Base-by-base conservation (phyloP, 1,140 invertebrate species). In the Brachionus sp. region DNA sequence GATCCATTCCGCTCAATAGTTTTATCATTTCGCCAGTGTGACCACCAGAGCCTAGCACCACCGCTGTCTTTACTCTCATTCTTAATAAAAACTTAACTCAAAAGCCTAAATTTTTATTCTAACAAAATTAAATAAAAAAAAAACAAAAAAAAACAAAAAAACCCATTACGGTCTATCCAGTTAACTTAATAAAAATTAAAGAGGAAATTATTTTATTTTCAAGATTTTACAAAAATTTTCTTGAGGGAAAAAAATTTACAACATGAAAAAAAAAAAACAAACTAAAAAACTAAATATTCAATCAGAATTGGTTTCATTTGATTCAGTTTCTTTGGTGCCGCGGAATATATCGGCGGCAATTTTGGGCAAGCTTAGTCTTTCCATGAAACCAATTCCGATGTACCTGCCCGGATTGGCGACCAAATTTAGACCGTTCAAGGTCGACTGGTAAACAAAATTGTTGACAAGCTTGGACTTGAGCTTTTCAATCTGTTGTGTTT, bases 21-120 rank as follows among this genome's bases (percentile, higher is more conserved):
- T 91, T 89, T 53, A 96, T 86, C 91, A 97, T 94, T 91, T 98
- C 95, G 35, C 93, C 92, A 3, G 95, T 97, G 87, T 98, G 95
- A 10, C 93, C 93, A 62, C 77, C 77, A n/a, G 77, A 80, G 37
- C 77, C 77, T 23, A 80, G 16, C 7, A 80, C 77, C 25, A 80
- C 53, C n/a, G 75, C 77, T 57, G 77, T 80, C 37, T 62, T 62
- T 16, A 62, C 25, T 3, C 25, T 62, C 37, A 62, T 62, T 37
- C 37, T 39, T 16, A 39, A 37, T 39, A 16, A 37, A 39, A 66
- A 37, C 10, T 66, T 35, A 66, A 64, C 7, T 19, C 3, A 35
- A 16, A 23, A 70, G 16, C 37, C n/a, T 29, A 33, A 66, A 29
- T 10, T 23, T 66, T 66, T 66, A 33, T 66, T 66, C 10, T 35